phyloP scores from a whole-genome alignment of 2,888 invertebrate species.

The Eupithecia subumbrata region DNA sequence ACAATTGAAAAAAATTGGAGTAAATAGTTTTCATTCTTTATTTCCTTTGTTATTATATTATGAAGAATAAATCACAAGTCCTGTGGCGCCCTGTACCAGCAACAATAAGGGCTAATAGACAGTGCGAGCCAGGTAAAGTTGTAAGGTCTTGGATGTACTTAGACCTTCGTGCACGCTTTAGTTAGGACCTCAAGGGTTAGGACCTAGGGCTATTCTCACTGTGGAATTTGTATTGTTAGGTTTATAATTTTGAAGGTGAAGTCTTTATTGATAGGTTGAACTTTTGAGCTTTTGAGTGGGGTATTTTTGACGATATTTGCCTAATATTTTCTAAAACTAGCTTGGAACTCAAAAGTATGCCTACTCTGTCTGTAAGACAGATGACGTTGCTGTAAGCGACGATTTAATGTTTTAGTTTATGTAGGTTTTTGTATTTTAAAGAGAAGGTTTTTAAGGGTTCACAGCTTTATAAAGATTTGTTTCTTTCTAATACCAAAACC shows the following conservation, averaged over 20 bases:
- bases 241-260: not conserved
- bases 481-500: too few species aligned
- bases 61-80: not conserved
- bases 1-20: too few species aligned
- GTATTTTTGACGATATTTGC: not conserved
- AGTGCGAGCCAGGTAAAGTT: conserved; percentile 42
- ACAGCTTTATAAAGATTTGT: too few species aligned
- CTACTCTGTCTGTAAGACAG: too few species aligned
- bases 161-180: conserved; percentile 45
- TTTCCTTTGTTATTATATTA: too few species aligned
- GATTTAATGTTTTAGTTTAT: too few species aligned
- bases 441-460: too few species aligned
- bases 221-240: conserved; percentile 1
- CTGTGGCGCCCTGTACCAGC: conserved; percentile 23
- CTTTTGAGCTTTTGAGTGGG: not conserved
- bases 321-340: too few species aligned
- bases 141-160: conserved; percentile 42
- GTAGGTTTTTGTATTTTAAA: too few species aligned
- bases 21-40: too few species aligned
- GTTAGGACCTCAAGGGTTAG: conserved; percentile 35
- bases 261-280: not conserved
- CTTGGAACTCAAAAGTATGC: too few species aligned
- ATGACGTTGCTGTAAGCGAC: too few species aligned
- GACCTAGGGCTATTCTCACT: conserved; percentile 44
- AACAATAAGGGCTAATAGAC: conserved; percentile 39